These are phyloP conservation scores for Tapirus terrestris DNA, from an alignment of 2,113 vertebrate genomes.

Conservation along the genomic window DNA sequence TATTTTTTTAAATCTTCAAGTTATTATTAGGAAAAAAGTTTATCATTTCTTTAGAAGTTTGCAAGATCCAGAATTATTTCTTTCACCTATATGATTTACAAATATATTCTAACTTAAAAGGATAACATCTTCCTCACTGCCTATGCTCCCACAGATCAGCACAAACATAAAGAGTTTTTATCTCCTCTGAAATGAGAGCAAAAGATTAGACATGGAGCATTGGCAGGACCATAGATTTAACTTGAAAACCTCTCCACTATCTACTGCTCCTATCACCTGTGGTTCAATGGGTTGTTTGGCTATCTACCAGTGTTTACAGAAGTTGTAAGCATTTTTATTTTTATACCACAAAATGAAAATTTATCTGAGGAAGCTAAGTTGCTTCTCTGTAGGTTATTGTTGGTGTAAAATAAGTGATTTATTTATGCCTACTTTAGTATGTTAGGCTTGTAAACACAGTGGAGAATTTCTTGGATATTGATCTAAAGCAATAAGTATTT, in stretches of 20 bases:
- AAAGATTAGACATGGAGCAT: constrained; percentile 2
- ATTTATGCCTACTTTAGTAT: constrained; percentile 74
- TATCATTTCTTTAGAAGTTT: not conserved
- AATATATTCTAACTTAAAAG: not conserved
- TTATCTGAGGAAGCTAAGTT: constrained; percentile 77
- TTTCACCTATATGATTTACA: constrained; percentile 10
- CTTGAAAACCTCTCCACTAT: not conserved
- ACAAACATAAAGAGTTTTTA: constrained; percentile 59
- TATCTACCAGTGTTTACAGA: constrained; percentile 41
- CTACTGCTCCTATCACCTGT: constrained; percentile 25
- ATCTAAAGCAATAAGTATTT: constrained; percentile 82
- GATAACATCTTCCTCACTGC: not conserved
- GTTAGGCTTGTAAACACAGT: constrained; percentile 79
- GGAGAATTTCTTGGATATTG: constrained; percentile 79
- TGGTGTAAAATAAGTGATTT: constrained; percentile 81
- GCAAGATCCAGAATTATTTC: not conserved
- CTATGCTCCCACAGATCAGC: not conserved
- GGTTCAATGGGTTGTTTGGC: constrained; percentile 31
- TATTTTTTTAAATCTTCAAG: not conserved
- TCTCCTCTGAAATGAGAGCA: constrained; percentile 49
- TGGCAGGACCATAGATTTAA: constrained; percentile 25
- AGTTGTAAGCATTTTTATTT: constrained; percentile 64
- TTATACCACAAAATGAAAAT: constrained; percentile 76
- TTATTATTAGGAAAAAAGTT: not conserved
- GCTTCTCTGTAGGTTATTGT: constrained; percentile 73